A percentile compares a stretch with the other conserved stretches of the same genome.
Conservation (phyloP, 2,888 invertebrate genomes). For the Latheticus oryzae region DNA sequence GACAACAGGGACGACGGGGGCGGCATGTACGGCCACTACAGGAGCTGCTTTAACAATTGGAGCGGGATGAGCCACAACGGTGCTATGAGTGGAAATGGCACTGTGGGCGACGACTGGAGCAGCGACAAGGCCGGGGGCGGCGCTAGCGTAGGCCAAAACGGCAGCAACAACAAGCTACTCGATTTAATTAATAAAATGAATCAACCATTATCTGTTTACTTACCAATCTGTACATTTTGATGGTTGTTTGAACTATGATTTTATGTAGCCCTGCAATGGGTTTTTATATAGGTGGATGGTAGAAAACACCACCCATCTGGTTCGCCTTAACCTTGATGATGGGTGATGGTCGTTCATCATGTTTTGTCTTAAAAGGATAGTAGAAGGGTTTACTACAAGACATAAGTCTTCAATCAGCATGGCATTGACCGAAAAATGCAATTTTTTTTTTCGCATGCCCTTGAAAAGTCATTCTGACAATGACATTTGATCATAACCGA, state of each 20-base stretch:
- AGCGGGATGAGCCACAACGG: slow-evolving; percentile 39
- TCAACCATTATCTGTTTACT: no score
- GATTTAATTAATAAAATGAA: slow-evolving; percentile 6
- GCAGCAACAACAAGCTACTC: slow-evolving; percentile 67
- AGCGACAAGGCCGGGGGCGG: slow-evolving; percentile 49
- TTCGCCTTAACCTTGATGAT: slow-evolving; percentile 35
- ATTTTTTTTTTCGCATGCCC: no score
- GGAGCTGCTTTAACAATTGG: slow-evolving; percentile 54
- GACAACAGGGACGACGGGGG: slow-evolving; percentile 49
- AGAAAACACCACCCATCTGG: slow-evolving; percentile 18
- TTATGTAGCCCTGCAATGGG: slow-evolving; percentile 4
- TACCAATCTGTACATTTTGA: slow-evolving; percentile 36
- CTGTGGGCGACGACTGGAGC: slow-evolving; percentile 47
- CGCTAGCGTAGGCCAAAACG: slow-evolving; percentile 66
- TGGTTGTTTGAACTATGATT: slow-evolving; percentile 1
- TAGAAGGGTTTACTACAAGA: no score
- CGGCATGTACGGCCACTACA: slow-evolving; percentile 47
- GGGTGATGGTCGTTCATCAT: no score
- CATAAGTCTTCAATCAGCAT: no score
- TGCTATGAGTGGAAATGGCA: slow-evolving; percentile 36
- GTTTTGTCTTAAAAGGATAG: no score
- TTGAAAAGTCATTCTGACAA: no score
- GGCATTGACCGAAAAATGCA: no score
- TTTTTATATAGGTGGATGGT: slow-evolving; percentile 23
- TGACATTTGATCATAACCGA: no score